These are phyloP conservation scores for Oryzaephilus surinamensis DNA, from an alignment of 1,140 invertebrate species.

Conservation along the genomic window DNA sequence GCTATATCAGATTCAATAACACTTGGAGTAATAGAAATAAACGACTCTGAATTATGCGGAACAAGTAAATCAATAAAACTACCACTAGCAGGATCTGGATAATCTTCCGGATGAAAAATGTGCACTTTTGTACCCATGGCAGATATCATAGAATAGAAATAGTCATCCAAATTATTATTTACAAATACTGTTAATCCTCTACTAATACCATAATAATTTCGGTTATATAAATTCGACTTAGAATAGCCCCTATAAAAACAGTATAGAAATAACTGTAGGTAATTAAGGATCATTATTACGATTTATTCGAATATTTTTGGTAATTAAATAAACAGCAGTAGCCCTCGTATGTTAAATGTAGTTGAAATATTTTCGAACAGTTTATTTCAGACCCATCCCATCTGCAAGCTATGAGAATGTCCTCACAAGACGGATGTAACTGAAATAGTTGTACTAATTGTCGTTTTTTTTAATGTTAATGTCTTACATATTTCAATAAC, in stretches of 20 bases:
- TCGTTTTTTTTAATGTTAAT: no score
- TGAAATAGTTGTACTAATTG: not conserved
- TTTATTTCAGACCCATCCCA: conserved; percentile 1
- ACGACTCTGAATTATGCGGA: conserved; percentile 17
- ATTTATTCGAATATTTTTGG: conserved; percentile 1
- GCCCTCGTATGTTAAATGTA: not conserved
- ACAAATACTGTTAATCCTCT: conserved; percentile 38
- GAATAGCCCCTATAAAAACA: no score
- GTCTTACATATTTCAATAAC: no score
- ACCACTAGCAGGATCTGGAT: conserved; percentile 35
- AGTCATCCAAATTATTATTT: conserved; percentile 40
- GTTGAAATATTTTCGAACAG: not conserved
- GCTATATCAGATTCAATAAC: conserved; percentile 14
- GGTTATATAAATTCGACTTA: no score
- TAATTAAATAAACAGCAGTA: conserved; percentile 7
- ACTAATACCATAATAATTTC: no score
- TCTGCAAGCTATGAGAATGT: not conserved
- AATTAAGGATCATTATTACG: no score
- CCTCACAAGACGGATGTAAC: conserved; percentile 2
- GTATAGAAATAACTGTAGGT: no score
- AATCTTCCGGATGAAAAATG: conserved; percentile 39
- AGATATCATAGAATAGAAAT: conserved; percentile 37
- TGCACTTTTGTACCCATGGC: conserved; percentile 33
- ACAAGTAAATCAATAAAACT: conserved; percentile 23
- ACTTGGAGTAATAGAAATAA: conserved; percentile 15